Evolutionary conservation across 2,888 invertebrate species (phyloP).

Genomic region (Eugnorisma glareosa): DNA sequence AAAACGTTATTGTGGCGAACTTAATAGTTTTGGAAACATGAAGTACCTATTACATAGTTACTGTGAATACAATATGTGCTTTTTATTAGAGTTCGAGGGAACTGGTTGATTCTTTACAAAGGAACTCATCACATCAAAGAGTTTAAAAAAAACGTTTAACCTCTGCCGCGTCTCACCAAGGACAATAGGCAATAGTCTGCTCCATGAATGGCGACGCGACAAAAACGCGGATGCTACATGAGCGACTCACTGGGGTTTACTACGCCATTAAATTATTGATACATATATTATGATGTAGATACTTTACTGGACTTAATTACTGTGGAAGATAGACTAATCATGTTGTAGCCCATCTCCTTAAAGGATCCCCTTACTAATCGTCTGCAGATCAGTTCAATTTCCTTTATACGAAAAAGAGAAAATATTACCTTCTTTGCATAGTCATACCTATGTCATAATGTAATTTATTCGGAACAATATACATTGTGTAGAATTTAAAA

Average conservation of each 20-base stretch:
- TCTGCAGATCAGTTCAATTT: neutral
- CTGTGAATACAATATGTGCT: constrained; percentile 25
- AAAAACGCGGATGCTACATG: constrained; percentile 83
- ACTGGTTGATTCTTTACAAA: constrained; percentile 57
- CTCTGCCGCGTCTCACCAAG: constrained; percentile 69
- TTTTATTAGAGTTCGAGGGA: constrained; percentile 51
- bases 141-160: constrained; percentile 61
- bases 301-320: constrained; percentile 7
- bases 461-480: no score
- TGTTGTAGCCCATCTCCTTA: neutral
- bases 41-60: constrained; percentile 34
- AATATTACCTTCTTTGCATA: constrained; percentile 25
- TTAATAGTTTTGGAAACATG: constrained; percentile 56
- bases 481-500: no score
- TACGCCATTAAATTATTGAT: constrained; percentile 68
- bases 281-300: constrained; percentile 40
- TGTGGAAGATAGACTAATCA: neutral
- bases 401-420: constrained; percentile 4
- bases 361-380: neutral
- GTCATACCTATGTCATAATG: no score
- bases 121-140: constrained; percentile 65
- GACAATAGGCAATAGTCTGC: constrained; percentile 78
- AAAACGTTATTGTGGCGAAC: constrained; percentile 54
- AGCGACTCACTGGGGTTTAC: constrained; percentile 68
- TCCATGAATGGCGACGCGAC: constrained; percentile 78